Evolutionary conservation across 2,113 vertebrate species (phyloP).

Genomic region (Diphyllodes magnificus): DNA sequence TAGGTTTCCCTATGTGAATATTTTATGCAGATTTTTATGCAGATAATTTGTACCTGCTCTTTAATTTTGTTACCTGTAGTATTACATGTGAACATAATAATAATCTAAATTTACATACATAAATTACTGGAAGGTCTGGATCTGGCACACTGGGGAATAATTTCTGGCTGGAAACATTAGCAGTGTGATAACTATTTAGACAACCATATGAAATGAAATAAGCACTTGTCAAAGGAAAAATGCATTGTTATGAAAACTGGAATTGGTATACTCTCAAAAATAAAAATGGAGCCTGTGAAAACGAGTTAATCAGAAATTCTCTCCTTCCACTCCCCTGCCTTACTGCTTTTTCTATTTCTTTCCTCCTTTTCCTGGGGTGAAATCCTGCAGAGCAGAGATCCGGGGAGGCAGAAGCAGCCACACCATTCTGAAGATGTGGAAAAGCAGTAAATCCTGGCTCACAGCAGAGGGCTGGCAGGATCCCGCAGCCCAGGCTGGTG

Average conservation of each 20-base stretch:
- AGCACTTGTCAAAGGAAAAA: constrained; percentile 35
- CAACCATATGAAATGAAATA: constrained; percentile 24
- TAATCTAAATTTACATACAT: constrained; percentile 49
- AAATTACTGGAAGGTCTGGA: constrained; percentile 47
- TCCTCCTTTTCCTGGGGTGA: not conserved
- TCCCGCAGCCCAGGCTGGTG: not conserved
- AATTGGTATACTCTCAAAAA: not conserved
- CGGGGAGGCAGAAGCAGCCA: not conserved
- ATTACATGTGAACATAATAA: constrained; percentile 13
- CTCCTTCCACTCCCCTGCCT: not conserved
- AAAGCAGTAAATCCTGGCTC: not conserved
- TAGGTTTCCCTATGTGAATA: not conserved
- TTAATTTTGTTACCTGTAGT: constrained; percentile 41
- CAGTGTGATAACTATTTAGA: constrained; percentile 34
- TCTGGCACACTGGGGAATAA: not conserved
- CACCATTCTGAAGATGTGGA: not conserved
- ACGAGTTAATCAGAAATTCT: not conserved
- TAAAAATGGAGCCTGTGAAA: not conserved
- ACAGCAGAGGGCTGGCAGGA: not conserved
- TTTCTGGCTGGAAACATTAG: constrained; percentile 28
- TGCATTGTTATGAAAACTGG: constrained; percentile 6
- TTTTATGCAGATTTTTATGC: constrained; percentile 30
- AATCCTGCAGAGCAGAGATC: not conserved
- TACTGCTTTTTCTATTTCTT: not conserved
- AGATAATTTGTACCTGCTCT: constrained; percentile 40